Evolutionary conservation across 1,140 invertebrate species (phyloP), one percentile per base, ranked within the genome.

Genomic region (Myzus persicae): DNA sequence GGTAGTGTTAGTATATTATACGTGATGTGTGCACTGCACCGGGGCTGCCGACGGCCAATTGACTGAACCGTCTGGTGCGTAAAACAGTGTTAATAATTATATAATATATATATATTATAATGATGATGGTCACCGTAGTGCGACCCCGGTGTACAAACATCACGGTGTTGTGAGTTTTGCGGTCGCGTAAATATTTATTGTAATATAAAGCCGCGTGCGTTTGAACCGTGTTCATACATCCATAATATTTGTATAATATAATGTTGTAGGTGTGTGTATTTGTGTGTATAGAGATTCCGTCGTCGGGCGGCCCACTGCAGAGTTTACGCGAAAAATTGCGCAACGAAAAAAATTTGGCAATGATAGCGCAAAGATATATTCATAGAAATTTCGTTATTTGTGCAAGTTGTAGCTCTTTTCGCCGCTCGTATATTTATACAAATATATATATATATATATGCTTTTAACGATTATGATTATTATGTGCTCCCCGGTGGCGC

Each of bases 271-370:
- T 67, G 3, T 31, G 31, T 31, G 59, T 31, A 24, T 51, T 11
- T 31, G 59, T 67, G 59, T 40, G 22, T 84, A 42, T 22, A 84
- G 22, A 24, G 7, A 44, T 84, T 84, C 82, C 44, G 85, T 46
- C 59, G 59, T 76, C 59, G 44, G 82, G 38, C 31, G 14, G 42
- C 22, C n/a, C n/a, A n/a, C n/a, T 40, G 40, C 48, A 89, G 59
- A 20, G 36, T 42, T 67, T 67, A 42, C 89, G 89, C 51, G 89
- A 36, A 90, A 90, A 59, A 90, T 90, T 90, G 89, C 54, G 89
- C 89, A 90, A 67, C 26, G 54, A n/a, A 67, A 67, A 90, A 90
- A 90, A 67, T n/a, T 67, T 90, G 54, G 51, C 89, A 59, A 14
- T 26, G 87, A 51, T 46, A 24, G 9, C 8, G 22, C 26, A 54